Evolutionary conservation across 2,797 vertebrate genomes (phyloP).

Genomic region (Microhierax caerulescens): DNA sequence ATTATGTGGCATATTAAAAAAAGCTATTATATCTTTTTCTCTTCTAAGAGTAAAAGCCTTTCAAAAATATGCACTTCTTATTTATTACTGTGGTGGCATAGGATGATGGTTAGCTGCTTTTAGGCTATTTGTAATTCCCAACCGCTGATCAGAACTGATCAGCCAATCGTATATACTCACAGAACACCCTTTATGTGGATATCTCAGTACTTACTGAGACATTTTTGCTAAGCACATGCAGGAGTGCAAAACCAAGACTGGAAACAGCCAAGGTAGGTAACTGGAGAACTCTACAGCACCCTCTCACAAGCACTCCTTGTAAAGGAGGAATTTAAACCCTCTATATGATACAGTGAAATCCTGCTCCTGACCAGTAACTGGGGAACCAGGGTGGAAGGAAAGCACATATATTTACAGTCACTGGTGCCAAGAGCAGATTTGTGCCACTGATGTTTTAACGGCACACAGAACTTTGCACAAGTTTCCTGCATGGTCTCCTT

Average conservation of each 20-base stretch:
- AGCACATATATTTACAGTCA: neutral
- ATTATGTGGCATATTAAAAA: constrained; percentile 73
- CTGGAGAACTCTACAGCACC: neutral
- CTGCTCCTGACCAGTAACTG: neutral
- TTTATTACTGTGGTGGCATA: constrained; percentile 59
- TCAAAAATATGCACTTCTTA: constrained; percentile 66
- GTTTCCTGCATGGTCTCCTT: neutral
- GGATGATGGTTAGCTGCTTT: constrained; percentile 59
- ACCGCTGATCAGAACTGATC: constrained; percentile 61
- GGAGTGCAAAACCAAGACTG: neutral
- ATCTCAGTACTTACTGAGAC: neutral
- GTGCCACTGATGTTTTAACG: fast-evolving
- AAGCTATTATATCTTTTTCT: constrained; percentile 71
- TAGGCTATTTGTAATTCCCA: constrained; percentile 64
- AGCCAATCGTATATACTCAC: neutral
- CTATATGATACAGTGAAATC: fast-evolving
- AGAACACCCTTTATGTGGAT: neutral
- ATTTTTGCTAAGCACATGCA: neutral
- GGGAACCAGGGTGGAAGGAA: neutral
- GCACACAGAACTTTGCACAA: fast-evolving
- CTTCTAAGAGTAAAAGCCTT: constrained; percentile 73
- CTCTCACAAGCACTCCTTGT: neutral
- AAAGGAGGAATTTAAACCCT: neutral
- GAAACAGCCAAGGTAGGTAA: neutral
- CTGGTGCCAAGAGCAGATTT: neutral